Conservation (phyloP, 2,888 invertebrate genomes). For the Diadegma fenestrale region DNA sequence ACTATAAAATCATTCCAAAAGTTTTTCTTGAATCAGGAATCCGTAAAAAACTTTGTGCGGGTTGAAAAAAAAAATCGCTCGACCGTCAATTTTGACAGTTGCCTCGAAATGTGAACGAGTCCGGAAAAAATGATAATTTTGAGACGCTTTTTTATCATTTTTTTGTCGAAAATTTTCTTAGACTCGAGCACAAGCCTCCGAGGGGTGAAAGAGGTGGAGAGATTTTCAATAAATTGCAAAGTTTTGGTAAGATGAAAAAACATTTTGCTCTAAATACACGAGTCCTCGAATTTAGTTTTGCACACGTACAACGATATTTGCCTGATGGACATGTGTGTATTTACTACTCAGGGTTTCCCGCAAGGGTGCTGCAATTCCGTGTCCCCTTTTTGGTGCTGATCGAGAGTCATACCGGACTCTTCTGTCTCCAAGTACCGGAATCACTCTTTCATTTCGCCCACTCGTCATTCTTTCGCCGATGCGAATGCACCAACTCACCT, state of each 20-base stretch:
- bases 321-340: constrained; percentile 24
- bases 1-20: too few species aligned
- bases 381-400: constrained; percentile 16
- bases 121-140: not conserved
- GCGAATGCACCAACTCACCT: constrained; percentile 32
- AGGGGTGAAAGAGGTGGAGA: not conserved
- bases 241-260: not conserved
- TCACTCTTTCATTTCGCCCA: constrained; percentile 67
- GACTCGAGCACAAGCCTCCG: not conserved
- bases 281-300: constrained; percentile 28
- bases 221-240: not conserved
- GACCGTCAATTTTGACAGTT: too few species aligned
- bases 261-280: not conserved
- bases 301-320: not conserved
- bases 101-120: not conserved
- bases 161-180: not conserved
- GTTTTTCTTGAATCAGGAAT: too few species aligned
- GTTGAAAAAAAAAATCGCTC: not conserved
- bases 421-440: constrained; percentile 68
- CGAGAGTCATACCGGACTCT: constrained; percentile 65
- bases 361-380: constrained; percentile 37
- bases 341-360: constrained; percentile 52
- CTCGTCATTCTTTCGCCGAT: constrained; percentile 59
- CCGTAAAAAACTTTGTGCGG: not conserved
- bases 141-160: not conserved